Conservation (phyloP, 2,113 vertebrate species). For the Hemicordylus capensis region DNA sequence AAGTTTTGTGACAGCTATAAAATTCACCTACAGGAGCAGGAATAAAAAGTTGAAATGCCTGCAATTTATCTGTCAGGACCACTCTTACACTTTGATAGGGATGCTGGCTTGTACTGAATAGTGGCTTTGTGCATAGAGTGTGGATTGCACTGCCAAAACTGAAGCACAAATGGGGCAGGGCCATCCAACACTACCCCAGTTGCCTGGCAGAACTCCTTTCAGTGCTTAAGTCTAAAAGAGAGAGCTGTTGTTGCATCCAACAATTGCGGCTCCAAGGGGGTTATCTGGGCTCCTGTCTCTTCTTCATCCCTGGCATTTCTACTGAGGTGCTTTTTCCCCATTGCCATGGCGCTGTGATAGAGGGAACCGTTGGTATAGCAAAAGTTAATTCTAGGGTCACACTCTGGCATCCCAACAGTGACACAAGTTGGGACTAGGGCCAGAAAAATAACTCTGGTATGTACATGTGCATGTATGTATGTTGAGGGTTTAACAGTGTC, state of each 20-base stretch:
- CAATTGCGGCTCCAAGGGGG: not conserved
- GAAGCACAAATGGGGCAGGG: not conserved
- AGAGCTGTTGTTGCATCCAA: no score
- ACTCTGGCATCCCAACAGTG: not conserved
- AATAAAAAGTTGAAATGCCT: slow-evolving; percentile 60
- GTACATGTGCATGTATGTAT: no score
- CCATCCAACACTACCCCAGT: not conserved
- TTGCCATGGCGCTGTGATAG: not conserved
- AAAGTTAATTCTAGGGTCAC: not conserved
- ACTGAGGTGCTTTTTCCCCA: not conserved
- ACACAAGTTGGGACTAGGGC: not conserved
- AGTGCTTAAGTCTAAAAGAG: not conserved
- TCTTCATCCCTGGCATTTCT: not conserved
- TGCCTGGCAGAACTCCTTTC: not conserved
- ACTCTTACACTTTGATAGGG: slow-evolving; percentile 1
- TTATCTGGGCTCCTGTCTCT: no score
- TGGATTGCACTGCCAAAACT: not conserved
- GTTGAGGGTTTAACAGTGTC: no score
- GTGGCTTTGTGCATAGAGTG: not conserved
- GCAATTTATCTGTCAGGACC: slow-evolving; percentile 39
- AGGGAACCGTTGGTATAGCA: not conserved
- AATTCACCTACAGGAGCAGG: slow-evolving; percentile 50
- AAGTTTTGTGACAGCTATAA: slow-evolving; percentile 63
- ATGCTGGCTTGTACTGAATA: not conserved
- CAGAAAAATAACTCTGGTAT: no score